Evolutionary conservation across 2,797 vertebrate genomes (phyloP).

Genomic region (Acomys russatus): DNA sequence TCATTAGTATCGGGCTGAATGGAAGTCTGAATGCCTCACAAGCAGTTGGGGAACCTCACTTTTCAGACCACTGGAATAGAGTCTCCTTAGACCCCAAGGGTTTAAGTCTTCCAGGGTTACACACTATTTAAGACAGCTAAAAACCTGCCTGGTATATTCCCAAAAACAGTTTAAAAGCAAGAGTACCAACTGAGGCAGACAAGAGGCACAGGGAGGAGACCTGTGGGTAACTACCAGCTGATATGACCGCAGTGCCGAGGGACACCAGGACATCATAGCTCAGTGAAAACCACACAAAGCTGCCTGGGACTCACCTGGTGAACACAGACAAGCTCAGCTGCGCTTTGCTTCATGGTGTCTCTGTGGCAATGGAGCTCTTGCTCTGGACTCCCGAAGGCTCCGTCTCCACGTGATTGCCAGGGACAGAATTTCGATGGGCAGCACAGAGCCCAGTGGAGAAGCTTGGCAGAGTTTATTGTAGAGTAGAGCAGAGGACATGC

Average conservation of each 20-base stretch:
- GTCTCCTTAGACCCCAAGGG: not conserved
- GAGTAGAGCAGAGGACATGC: too few species aligned
- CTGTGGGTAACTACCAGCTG: not conserved
- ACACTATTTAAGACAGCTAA: not conserved
- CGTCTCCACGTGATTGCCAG: not conserved
- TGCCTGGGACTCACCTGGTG: not conserved
- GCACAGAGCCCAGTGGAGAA: too few species aligned
- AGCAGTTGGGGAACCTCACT: not conserved
- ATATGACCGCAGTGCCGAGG: not conserved
- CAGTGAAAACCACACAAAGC: too few species aligned
- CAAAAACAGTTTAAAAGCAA: not conserved
- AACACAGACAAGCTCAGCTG: not conserved
- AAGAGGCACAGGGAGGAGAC: not conserved
- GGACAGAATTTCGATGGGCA: not conserved
- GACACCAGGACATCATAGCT: not conserved
- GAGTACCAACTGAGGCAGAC: not conserved
- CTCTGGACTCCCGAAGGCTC: not conserved
- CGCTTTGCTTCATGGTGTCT: not conserved
- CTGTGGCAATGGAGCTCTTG: not conserved
- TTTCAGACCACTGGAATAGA: not conserved
- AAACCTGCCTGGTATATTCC: not conserved
- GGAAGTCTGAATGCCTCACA: not conserved
- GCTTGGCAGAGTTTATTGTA: not conserved
- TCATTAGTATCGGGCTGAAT: not conserved
- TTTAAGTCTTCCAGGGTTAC: not conserved